Conservation (phyloP, 2,113 vertebrate genomes). For the Ascaphus truei region DNA sequence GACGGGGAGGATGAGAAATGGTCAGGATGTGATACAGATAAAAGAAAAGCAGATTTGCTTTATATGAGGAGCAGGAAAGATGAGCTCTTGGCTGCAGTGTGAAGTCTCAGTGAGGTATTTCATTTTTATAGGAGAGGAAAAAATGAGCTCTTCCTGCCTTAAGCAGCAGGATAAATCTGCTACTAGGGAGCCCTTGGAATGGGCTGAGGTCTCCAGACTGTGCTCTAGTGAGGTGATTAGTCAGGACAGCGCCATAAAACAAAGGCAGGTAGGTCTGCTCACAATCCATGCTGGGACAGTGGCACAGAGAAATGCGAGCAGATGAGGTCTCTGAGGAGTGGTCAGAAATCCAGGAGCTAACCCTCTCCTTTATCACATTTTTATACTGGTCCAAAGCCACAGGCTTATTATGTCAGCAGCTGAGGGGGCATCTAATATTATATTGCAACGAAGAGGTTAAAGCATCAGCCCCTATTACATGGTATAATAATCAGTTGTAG, state of each 20-base stretch:
- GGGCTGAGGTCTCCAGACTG: slow-evolving; percentile 30
- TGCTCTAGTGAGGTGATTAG: slow-evolving; percentile 32
- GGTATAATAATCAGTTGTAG: too few species aligned
- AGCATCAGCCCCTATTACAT: neutral
- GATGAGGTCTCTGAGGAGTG: slow-evolving; percentile 16
- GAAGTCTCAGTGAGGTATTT: slow-evolving; percentile 24
- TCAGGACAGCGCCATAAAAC: slow-evolving; percentile 32
- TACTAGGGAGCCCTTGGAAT: slow-evolving; percentile 22
- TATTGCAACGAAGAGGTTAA: neutral
- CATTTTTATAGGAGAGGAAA: slow-evolving; percentile 36
- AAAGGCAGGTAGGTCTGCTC: neutral
- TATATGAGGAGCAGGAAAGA: slow-evolving; percentile 28
- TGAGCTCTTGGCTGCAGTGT: neutral
- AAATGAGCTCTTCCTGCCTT: slow-evolving; percentile 32
- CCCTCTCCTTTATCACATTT: slow-evolving; percentile 13
- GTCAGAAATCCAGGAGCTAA: neutral
- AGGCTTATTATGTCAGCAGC: neutral
- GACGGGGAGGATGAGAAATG: neutral
- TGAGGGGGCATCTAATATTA: too few species aligned
- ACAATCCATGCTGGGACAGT: slow-evolving; percentile 10
- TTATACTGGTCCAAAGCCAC: neutral
- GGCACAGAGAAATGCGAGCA: slow-evolving; percentile 13
- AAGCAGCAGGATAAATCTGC: slow-evolving; percentile 35
- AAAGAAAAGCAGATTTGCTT: slow-evolving; percentile 17
- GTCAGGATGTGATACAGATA: slow-evolving; percentile 8